Evolutionary conservation across 1,140 invertebrate genomes (phyloP).

Genomic region (Wasmannia auropunctata): DNA sequence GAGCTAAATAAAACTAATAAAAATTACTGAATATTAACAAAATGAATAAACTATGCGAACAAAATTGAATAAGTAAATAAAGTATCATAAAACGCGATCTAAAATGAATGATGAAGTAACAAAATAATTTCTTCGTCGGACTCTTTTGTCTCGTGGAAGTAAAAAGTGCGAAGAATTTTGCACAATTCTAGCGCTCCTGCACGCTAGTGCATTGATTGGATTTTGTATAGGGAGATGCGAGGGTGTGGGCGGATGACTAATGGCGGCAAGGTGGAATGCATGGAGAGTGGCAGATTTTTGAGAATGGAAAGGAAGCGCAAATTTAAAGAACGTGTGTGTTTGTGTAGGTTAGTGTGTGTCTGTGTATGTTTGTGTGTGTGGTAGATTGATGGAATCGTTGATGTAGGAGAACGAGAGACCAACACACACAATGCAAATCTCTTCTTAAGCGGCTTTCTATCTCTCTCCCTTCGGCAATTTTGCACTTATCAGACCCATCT

Average conservation of each 20-base stretch:
- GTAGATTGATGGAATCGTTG: constrained; percentile 44
- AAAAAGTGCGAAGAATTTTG: constrained; percentile 17
- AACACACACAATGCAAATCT: constrained; percentile 33
- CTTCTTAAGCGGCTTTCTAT: constrained; percentile 51
- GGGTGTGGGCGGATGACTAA: constrained; percentile 40
- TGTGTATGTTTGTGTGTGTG: background rate
- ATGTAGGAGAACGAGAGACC: background rate
- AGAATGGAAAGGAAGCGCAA: constrained; percentile 53
- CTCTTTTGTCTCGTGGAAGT: constrained; percentile 24
- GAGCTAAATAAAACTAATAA: background rate
- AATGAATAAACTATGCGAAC: background rate
- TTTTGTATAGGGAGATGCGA: constrained; percentile 59
- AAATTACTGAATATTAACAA: background rate
- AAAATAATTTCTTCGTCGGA: background rate
- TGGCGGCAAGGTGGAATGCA: constrained; percentile 24
- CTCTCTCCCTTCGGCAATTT: background rate
- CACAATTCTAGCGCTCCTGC: constrained; percentile 57
- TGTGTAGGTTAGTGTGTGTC: background rate
- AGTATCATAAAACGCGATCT: background rate
- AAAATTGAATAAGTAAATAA: background rate
- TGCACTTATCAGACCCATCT: background rate
- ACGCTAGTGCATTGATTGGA: constrained; percentile 73
- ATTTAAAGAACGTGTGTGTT: constrained; percentile 45
- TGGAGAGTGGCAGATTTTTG: constrained; percentile 62
- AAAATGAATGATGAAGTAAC: background rate